Base-by-base conservation (phyloP, 1,140 invertebrate genomes). In the Drosophila sproati region DNA sequence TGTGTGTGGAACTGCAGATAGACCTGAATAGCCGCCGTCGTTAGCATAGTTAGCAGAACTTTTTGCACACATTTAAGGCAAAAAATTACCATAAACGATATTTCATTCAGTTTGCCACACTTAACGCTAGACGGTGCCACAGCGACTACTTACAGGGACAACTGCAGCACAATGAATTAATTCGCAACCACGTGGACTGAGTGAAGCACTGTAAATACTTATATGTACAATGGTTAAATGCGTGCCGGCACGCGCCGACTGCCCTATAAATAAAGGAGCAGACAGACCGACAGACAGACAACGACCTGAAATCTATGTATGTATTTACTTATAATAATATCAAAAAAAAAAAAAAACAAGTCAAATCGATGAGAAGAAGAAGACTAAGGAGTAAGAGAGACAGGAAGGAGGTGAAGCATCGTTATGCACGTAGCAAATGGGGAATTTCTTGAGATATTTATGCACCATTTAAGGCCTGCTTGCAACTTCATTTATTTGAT, bases 401-500 rank as follows among this genome's bases (percentile, higher is more conserved):
- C 7, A 4, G 63, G 52, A 47, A 57, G 41, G 47, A 10, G 29
- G 8, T 20, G 59, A 29, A 29, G 59, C 32, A 55, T 78, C 73
- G 73, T 76, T 78, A 76, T 76, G 79, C 83, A 83, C 82, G 82
- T 86, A 79, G 56, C 51, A 32, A 68, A 39, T 56, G 68, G 71
- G 61, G 82, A 86, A 88, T 87, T 79, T 86, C 64, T 70, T 48
- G 54, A 68, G 83, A 72, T 74, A 88, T 74, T 88, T 74, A 73
- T 70, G 67, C 47, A 56, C 66, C 83, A 77, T 88, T 89, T 88
- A 88, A 74, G 83, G 83, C 39, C 50, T 51, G 51, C 62, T 77
- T 74, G 83, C 83, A 83, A 77, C 85, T 88, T 87, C 83, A 87
- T 87, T 88, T 88, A 88, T 80, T 70, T 75, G 73, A 74, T 87